Percentiles rank a stretch among this genome's conserved stretches.
Evolutionary conservation across 2,888 invertebrate species (phyloP).

Genomic region (Hirtodrosophila histrioides): DNA sequence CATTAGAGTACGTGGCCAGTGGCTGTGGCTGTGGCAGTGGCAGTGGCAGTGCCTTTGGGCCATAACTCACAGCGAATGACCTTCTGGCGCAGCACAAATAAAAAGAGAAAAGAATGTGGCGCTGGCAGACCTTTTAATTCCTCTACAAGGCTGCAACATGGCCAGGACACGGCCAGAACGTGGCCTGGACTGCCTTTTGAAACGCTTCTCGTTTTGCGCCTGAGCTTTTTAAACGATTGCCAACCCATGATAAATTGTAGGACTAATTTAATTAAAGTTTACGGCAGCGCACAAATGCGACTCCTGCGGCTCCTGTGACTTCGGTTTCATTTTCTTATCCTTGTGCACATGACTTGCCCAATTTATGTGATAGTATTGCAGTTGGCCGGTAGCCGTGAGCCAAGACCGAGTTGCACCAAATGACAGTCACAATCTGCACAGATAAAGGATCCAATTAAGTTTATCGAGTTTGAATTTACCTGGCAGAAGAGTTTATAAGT

Average conservation of each 20-base stretch:
- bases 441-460: constrained; percentile 72
- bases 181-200: constrained; percentile 40
- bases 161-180: constrained; percentile 24
- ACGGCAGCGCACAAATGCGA: constrained; percentile 47
- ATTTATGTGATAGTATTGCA: constrained; percentile 49
- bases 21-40: constrained; percentile 9
- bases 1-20: constrained; percentile 71
- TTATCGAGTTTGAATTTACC: constrained; percentile 24
- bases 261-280: constrained; percentile 79
- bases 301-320: constrained; percentile 15
- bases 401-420: constrained; percentile 15
- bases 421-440: constrained; percentile 38
- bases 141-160: constrained; percentile 64
- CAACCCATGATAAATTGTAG: constrained; percentile 73
- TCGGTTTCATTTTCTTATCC: constrained; percentile 52
- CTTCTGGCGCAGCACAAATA: constrained; percentile 52
- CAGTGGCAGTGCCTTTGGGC: constrained; percentile 41
- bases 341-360: constrained; percentile 59
- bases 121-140: constrained; percentile 72
- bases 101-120: constrained; percentile 18
- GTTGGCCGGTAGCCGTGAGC: constrained; percentile 27
- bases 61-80: constrained; percentile 76
- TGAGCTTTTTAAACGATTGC: constrained; percentile 77
- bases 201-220: constrained; percentile 61
- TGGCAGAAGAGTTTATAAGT: constrained; percentile 9